These are phyloP conservation scores for Noctua janthe DNA, from an alignment of 2,888 invertebrate species.

Conservation along the genomic window DNA sequence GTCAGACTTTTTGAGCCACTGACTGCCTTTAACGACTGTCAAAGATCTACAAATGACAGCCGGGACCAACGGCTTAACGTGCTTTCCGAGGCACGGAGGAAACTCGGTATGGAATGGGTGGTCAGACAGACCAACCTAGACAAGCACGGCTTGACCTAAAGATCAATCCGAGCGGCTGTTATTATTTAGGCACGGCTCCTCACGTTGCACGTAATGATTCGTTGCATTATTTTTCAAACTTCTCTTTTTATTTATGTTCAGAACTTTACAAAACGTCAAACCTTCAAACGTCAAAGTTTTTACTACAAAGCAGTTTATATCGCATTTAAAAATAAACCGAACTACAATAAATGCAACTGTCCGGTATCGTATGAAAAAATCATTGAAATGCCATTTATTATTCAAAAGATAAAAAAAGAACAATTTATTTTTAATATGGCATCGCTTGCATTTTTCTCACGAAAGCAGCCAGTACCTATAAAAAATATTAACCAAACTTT, in stretches of 20 bases:
- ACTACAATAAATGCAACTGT: neutral
- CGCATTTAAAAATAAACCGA: neutral
- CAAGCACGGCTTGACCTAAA: no score
- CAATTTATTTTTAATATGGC: constrained; percentile 13
- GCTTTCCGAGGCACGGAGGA: no score
- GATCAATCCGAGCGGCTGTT: no score
- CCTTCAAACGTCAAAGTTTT: neutral
- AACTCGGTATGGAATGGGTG: no score
- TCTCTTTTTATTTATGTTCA: no score
- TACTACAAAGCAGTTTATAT: neutral
- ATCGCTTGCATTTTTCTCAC: constrained; percentile 9
- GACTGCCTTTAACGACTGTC: no score
- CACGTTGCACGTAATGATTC: no score
- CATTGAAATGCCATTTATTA: neutral
- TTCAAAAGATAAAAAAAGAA: constrained; percentile 5
- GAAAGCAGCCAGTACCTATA: constrained; percentile 16
- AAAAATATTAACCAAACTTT: constrained; percentile 24
- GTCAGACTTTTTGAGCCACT: no score
- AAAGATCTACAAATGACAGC: no score
- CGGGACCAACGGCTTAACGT: no score
- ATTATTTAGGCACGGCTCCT: no score
- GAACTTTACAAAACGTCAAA: neutral
- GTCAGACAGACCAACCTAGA: no score
- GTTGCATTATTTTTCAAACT: neutral
- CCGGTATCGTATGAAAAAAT: neutral